Evolutionary conservation across 2,797 vertebrate species (phyloP), one percentile per base, ranked within the genome.

Genomic region (Crenuchus spilurus): DNA sequence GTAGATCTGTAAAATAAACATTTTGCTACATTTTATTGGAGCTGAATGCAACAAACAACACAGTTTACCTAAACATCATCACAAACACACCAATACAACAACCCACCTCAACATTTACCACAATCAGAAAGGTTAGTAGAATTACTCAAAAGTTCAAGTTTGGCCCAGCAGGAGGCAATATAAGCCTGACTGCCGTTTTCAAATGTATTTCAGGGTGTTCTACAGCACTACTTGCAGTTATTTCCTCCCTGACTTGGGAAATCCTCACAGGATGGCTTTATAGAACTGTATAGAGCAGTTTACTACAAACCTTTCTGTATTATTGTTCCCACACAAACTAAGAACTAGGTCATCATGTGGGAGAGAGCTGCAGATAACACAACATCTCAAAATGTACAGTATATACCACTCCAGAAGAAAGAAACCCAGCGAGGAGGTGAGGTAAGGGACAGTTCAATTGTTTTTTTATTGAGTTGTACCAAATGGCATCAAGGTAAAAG

Each of bases 311-410:
- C 44, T 24, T 62, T 22, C 51, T 54, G 11, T 57, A n/a, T 30
- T 33, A 31, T 41, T 49, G 48, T 48, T 63, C 9, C 33, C 24
- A 63, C 33, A 55, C 2, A 30, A 30, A 57, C 39, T 20, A 16
- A 39, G 11, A 70, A 42, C 37, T 75, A 68, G 55, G 57, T 75
- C 48, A 65, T 33, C 14, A 58, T 16, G 58, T 66, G n/a, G 11
- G 16, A 35, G 20, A 51, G 2, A 26, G 18, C 26, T 22, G 4
- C 51, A 9, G 28, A 22, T 31, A 39, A 70, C 28, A 44, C 39
- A 46, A 22, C 18, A 48, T 35, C 13, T 7, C 4, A 8, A 44
- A 24, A 9, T 52, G 22, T 7, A 24, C 20, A 24, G 22, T 13
- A 61, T 18, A 37, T n/a, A 57, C n/a, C 13, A 57, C 28, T n/a